Evolutionary conservation across 2,113 vertebrate genomes (phyloP).

Genomic region (Sphyrna mokarran): DNA sequence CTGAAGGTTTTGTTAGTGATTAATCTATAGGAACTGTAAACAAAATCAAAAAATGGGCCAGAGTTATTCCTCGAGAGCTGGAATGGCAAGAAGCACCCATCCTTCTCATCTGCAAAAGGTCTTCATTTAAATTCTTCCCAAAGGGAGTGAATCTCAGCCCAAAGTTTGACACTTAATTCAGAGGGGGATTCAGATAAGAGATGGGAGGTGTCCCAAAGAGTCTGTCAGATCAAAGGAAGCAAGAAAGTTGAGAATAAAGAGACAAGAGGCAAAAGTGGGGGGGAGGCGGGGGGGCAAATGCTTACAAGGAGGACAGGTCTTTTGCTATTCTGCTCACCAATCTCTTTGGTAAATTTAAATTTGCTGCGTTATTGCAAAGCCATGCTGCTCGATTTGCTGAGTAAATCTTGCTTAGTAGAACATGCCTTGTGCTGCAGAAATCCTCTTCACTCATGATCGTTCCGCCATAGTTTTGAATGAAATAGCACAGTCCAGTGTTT

Average conservation of each 20-base stretch:
- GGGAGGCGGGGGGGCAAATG: no score
- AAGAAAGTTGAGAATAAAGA: constrained; percentile 7
- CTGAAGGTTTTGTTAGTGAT: background rate
- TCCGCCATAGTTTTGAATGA: background rate
- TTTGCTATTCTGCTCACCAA: background rate
- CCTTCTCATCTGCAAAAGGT: background rate
- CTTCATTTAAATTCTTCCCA: background rate
- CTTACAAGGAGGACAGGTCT: background rate
- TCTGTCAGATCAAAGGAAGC: background rate
- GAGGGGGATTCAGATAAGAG: background rate
- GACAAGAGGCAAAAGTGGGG: background rate
- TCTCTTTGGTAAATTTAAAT: background rate
- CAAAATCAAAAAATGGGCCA: background rate
- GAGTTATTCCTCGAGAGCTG: background rate
- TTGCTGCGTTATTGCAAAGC: background rate
- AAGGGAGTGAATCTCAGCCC: background rate
- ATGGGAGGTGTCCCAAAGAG: background rate
- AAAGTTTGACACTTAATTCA: background rate
- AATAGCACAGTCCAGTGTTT: background rate
- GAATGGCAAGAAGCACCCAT: background rate
- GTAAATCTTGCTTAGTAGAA: background rate
- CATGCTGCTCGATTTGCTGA: background rate
- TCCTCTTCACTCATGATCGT: background rate
- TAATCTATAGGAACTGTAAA: background rate
- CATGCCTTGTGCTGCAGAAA: background rate